Evolutionary conservation across 2,113 vertebrate genomes (phyloP), one percentile per base, ranked within the genome.

Genomic region (Pontoporia blainvillei): DNA sequence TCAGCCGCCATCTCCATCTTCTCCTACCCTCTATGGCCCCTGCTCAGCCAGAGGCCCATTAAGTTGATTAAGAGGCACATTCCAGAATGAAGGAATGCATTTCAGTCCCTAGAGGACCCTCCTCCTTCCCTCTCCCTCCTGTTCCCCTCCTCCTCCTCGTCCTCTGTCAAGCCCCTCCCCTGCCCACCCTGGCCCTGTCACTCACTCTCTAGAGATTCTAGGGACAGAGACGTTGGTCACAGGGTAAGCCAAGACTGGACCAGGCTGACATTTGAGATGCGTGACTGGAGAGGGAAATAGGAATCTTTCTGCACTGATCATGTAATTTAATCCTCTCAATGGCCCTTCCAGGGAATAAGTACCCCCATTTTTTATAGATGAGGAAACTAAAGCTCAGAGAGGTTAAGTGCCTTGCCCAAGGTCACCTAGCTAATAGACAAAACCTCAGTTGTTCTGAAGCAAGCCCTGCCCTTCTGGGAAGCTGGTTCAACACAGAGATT

Each of bases 1-100:
- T 52, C 31, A 7, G 44, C 59, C 39, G 0, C 71, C 66, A 23
- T 71, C n/a, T 46, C 61, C 8, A 8, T n/a, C 59, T 52, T 76
- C 76, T 64, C 71, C 39, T n/a, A 23, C 39, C 62, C n/a, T 52
- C 72, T 4, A 2, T 64, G 69, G 94, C 41, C 85, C 54, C 82
- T 54, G 87, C 88, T 91, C 72, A 71, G 85, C 44, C 93, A 49
- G 39, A 95, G 76, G 52, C 81, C 82, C 91, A 93, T 97, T 95
- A 96, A 64, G 67, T 93, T 96, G 91, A 97, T 97, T 69, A 97
- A 97, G 72, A 96, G 91, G 54, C 52, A 64, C 86, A 66, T 95
- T 97, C 90, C 14, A 2, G 94, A 94, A 96, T 86, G 72, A 94
- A 75, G 78, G 75, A 62, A 44, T 57, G 15, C 94, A 86, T 97